phyloP scores from a whole-genome alignment of 2,113 vertebrate species.

The Copsychus sechellarum region DNA sequence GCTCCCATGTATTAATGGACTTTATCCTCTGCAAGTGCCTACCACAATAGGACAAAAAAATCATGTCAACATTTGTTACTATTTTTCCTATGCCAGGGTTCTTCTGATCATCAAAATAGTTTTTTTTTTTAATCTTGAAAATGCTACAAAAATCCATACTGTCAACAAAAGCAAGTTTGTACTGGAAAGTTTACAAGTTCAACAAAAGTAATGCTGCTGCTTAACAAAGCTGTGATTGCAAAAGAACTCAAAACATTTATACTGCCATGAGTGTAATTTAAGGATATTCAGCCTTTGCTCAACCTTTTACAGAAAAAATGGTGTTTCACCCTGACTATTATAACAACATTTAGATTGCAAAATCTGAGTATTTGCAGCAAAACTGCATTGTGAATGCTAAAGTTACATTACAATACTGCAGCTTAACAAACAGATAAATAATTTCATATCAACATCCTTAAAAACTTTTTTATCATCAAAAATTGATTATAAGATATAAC shows the following conservation, averaged over 20 bases:
- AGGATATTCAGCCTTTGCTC: constrained; percentile 26
- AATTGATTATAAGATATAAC: not conserved
- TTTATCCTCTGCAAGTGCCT: not conserved
- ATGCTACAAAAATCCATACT: not conserved
- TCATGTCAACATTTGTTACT: not conserved
- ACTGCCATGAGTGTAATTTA: constrained; percentile 8
- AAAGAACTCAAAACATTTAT: constrained; percentile 58
- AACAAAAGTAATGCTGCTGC: constrained; percentile 37
- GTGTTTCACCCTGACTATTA: not conserved
- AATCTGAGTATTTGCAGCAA: not conserved
- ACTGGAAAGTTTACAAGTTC: constrained; percentile 59
- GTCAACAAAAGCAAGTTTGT: constrained; percentile 53
- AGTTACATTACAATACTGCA: not conserved
- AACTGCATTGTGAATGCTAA: not conserved
- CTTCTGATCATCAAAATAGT: constrained; percentile 29
- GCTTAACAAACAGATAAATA: not conserved
- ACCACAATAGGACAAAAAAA: not conserved
- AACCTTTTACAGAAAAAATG: not conserved
- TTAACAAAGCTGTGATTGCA: constrained; percentile 56
- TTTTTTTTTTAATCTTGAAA: constrained; percentile 47
- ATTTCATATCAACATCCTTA: not conserved
- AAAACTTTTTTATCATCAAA: not conserved
- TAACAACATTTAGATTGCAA: not conserved
- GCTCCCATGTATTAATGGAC: not conserved
- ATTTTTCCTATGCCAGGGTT: constrained; percentile 21